Base-by-base conservation (phyloP, 2,797 vertebrate species). In the Cyclopterus lumpus region DNA sequence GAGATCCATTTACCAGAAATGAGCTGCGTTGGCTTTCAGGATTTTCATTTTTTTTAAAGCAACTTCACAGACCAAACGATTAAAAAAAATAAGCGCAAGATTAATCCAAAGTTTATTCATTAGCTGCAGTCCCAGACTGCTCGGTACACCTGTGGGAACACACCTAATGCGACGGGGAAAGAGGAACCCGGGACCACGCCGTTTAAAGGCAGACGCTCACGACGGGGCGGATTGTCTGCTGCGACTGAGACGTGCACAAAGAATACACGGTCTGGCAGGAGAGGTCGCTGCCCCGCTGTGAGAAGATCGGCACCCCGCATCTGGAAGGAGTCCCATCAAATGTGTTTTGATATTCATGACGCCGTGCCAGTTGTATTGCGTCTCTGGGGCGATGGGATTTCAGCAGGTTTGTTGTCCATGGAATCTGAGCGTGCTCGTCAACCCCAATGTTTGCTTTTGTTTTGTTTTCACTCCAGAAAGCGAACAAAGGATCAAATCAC, bases 271-370 rank as follows among this genome's bases (percentile, higher is more conserved):
- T 66, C 46, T 68, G 71, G 24, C 46, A 76, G 75, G 15, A 44
- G 44, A 16, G 4, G 12, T 59, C 1, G 11, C 44, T 7, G 0
- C 30, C 51, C 63, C 54, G 68, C 73, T 75, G 58, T 5, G 71
- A 65, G 67, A 40, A 36, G 76, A 54, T 71, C 18, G 2, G 53
- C 65, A 7, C 53, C 70, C 58, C 0, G 6, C 58, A 62, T 63
- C 71, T 75, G 67, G 53, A 72, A 26, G 34, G 26, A 71, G 34
- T 71, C 66, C 55, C 32, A 1, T 44, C 12, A 49, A 79, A 62
- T 49, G 24, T 0, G 6, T 44, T 10, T 10, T 40, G 53, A 82
- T 75, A 71, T 75, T 68, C 48, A 64, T 55, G 59, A 55, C 67
- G 57, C 32, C 22, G 67, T 58, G 58, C 58, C 46, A 8, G 65